Conservation (phyloP, 2,113 vertebrate species). For the Tupaia chinensis region DNA sequence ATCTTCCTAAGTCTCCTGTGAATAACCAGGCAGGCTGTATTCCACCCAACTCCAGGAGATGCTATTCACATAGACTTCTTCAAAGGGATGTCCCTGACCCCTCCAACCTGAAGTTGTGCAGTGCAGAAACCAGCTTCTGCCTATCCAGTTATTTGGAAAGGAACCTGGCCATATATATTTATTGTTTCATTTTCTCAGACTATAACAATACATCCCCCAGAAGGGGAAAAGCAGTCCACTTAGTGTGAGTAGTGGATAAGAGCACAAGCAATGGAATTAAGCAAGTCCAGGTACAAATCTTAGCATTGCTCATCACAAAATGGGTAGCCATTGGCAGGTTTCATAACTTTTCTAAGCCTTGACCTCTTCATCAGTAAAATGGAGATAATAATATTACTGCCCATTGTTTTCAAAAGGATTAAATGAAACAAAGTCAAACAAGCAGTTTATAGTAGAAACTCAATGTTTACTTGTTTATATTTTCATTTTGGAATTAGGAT, state of each 20-base stretch:
- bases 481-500: conserved; percentile 20
- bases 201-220: background rate
- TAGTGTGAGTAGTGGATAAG: background rate
- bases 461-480: background rate
- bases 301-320: background rate
- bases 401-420: conserved; percentile 3
- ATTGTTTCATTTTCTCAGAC: background rate
- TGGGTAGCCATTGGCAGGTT: background rate
- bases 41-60: background rate
- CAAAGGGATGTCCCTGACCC: background rate
- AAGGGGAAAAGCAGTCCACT: background rate
- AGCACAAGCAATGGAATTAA: background rate
- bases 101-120: background rate
- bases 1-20: background rate
- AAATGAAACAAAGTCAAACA: conserved; percentile 25
- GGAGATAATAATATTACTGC: background rate
- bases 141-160: background rate
- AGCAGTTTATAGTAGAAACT: background rate
- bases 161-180: background rate
- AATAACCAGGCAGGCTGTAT: background rate
- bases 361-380: conserved; percentile 28
- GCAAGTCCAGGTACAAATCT: background rate
- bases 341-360: background rate
- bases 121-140: background rate
- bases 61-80: background rate